These are phyloP conservation scores for Apostichopus parvimensis DNA, from an alignment of 35 echinoderm and acorn worm genomes.

Conservation along the genomic window DNA sequence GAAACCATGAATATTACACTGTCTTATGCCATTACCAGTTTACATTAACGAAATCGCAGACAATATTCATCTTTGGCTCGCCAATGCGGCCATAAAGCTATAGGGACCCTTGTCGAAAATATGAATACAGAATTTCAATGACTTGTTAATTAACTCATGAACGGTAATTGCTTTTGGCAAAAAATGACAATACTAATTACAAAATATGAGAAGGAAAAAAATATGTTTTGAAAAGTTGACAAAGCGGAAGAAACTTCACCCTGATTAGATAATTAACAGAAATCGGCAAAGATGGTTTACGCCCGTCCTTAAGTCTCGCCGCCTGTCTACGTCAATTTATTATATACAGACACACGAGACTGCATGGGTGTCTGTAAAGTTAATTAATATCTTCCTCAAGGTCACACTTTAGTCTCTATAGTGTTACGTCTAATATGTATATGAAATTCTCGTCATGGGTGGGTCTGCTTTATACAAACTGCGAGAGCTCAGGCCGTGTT, in stretches of 20 bases:
- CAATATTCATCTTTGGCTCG: too few species aligned
- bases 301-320: neutral
- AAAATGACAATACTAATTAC: neutral
- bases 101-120: too few species aligned
- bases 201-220: neutral
- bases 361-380: neutral
- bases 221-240: neutral
- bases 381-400: neutral
- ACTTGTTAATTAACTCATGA: neutral
- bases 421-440: too few species aligned
- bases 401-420: neutral
- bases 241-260: neutral
- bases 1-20: too few species aligned
- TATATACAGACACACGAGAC: neutral
- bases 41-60: too few species aligned
- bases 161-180: neutral
- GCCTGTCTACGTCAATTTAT: neutral
- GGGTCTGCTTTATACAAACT: too few species aligned
- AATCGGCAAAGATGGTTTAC: neutral
- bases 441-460: too few species aligned
- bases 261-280: neutral
- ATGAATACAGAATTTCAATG: neutral
- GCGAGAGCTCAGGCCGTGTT: too few species aligned
- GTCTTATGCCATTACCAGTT: too few species aligned
- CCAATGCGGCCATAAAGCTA: too few species aligned